Conservation (phyloP, 2,888 invertebrate genomes). For the Dolichomitus sp. region DNA sequence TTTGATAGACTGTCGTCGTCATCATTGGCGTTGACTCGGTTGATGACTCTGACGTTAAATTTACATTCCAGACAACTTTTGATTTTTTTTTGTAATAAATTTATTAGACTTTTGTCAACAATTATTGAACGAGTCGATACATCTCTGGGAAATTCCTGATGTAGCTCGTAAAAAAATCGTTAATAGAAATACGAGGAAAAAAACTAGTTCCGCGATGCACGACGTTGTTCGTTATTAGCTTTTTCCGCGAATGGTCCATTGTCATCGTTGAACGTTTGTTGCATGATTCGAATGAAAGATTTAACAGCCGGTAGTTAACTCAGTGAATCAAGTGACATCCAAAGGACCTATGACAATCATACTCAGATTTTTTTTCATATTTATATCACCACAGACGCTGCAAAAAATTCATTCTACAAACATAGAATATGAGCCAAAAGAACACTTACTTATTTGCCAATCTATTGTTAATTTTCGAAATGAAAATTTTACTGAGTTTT, state of each 20-base stretch:
- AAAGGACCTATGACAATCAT: conserved; percentile 7
- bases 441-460: too few species aligned
- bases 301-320: conserved; percentile 8
- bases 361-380: not conserved
- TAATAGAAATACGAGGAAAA: conserved; percentile 43
- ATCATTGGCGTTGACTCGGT: not conserved
- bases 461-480: too few species aligned
- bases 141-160: not conserved
- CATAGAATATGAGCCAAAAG: not conserved
- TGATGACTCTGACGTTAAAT: not conserved
- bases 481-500: too few species aligned
- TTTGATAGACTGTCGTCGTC: conserved; percentile 13
- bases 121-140: not conserved
- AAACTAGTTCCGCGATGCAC: conserved; percentile 48
- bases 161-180: not conserved
- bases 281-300: not conserved
- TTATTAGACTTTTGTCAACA: not conserved
- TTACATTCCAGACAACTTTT: not conserved
- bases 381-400: not conserved
- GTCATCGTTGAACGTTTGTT: conserved; percentile 68
- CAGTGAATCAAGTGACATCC: not conserved
- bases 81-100: not conserved
- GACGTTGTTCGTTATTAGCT: conserved; percentile 63
- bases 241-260: conserved; percentile 73
- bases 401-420: not conserved